Evolutionary conservation across 2,113 vertebrate genomes (phyloP).

Genomic region (Aldabrachelys gigantea): DNA sequence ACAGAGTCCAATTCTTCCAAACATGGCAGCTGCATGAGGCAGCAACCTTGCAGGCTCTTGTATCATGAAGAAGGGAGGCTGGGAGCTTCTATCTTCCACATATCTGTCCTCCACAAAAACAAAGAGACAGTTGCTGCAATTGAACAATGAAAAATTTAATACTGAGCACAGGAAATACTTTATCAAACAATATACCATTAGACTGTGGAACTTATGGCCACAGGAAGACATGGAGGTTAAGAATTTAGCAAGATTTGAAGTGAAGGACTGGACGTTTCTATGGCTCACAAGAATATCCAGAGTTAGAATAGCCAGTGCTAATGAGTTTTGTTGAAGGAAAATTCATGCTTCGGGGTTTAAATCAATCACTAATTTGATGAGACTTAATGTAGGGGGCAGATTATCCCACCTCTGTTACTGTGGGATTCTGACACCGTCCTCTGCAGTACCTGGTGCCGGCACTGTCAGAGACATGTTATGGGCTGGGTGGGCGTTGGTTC

Average conservation of each 20-base stretch:
- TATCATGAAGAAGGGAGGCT: not conserved
- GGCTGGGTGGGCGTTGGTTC: too few species aligned
- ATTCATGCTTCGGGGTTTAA: not conserved
- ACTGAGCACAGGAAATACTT: not conserved
- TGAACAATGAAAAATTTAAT: not conserved
- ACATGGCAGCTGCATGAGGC: not conserved
- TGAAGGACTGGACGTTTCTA: not conserved
- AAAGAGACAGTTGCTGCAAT: not conserved
- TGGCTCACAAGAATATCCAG: not conserved
- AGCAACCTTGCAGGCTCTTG: not conserved
- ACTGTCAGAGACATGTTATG: not conserved
- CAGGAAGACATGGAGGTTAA: not conserved
- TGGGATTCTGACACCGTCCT: not conserved
- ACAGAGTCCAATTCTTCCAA: not conserved
- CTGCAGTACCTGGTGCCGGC: not conserved
- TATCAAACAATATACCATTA: too few species aligned
- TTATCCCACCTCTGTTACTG: not conserved
- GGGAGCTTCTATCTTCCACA: not conserved
- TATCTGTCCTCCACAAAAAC: not conserved
- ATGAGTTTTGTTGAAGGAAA: not conserved
- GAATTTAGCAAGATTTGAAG: not conserved
- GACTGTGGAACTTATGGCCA: not conserved
- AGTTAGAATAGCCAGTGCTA: not conserved
- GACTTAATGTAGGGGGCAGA: too few species aligned
- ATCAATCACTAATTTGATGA: not conserved